Percentiles rank a stretch among this genome's conserved stretches.
phyloP scores from a whole-genome alignment of 2,888 invertebrate species.

The Cyrtodaria siliqua region DNA sequence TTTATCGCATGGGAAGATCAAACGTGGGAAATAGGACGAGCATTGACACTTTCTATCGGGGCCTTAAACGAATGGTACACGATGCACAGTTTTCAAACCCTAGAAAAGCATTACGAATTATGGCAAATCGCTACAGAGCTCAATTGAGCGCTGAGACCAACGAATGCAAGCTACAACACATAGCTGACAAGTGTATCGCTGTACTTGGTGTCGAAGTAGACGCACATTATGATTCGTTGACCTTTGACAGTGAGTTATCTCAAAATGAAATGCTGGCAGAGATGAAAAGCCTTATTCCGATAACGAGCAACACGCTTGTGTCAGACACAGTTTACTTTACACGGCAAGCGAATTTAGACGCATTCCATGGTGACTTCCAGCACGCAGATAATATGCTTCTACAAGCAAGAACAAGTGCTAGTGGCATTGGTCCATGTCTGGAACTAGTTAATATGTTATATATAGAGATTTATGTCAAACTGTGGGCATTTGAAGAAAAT shows the following conservation, averaged over 20 bases:
- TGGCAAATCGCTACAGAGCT: slow-evolving; percentile 25
- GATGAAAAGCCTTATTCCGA: slow-evolving; percentile 29
- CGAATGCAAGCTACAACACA: slow-evolving; percentile 17
- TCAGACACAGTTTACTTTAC: slow-evolving; percentile 48
- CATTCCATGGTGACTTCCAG: slow-evolving; percentile 35
- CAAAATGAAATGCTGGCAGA: slow-evolving; percentile 46
- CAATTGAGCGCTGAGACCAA: slow-evolving; percentile 32
- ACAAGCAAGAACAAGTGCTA: slow-evolving; percentile 53
- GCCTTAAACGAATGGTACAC: slow-evolving; percentile 44
- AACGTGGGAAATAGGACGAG: slow-evolving; percentile 21
- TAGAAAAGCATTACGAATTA: slow-evolving; percentile 25
- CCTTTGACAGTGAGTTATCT: slow-evolving; percentile 40
- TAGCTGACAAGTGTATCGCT: slow-evolving; percentile 44
- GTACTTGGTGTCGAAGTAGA: slow-evolving; percentile 31
- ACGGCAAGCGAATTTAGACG: slow-evolving; percentile 51
- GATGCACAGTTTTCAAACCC: slow-evolving; percentile 48
- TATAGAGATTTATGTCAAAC: slow-evolving; percentile 56
- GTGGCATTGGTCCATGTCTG: slow-evolving; percentile 50
- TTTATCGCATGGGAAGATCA: no score
- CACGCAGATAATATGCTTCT: slow-evolving; percentile 31
- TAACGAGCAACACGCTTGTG: slow-evolving; percentile 49
- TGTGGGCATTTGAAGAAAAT: slow-evolving; percentile 59
- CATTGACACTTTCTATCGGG: slow-evolving; percentile 39
- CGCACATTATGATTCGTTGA: slow-evolving; percentile 47
- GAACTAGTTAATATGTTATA: slow-evolving; percentile 64